phyloP scores from a whole-genome alignment of 2,113 vertebrate genomes.

The Glareola pratincola region DNA sequence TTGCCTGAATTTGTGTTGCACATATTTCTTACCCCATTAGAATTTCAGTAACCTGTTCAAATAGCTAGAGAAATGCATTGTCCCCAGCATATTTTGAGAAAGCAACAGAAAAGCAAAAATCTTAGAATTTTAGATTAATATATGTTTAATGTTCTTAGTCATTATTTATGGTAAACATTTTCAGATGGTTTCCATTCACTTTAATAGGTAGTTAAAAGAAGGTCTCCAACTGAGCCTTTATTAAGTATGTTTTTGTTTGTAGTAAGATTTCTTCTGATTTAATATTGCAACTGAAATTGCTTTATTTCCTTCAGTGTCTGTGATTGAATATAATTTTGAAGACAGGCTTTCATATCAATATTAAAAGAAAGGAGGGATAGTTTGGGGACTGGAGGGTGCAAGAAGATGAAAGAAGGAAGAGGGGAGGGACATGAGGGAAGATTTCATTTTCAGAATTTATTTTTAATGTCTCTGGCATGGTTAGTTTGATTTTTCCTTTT shows the following conservation, averaged over 20 bases:
- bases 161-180: neutral
- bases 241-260: neutral
- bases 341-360: slow-evolving; percentile 57
- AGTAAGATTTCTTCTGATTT: slow-evolving; percentile 27
- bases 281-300: slow-evolving; percentile 30
- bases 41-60: neutral
- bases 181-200: neutral
- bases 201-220: slow-evolving; percentile 1
- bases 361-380: slow-evolving; percentile 38
- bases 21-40: neutral
- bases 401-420: neutral
- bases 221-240: neutral
- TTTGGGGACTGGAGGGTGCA: neutral
- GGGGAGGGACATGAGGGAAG: neutral
- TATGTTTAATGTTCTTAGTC: neutral
- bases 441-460: slow-evolving; percentile 74
- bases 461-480: slow-evolving; percentile 59
- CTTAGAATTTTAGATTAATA: neutral
- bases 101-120: neutral
- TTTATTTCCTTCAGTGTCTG: slow-evolving; percentile 30
- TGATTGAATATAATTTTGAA: slow-evolving; percentile 51
- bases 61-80: neutral
- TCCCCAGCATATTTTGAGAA: neutral
- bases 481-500: slow-evolving; percentile 70
- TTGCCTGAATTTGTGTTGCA: neutral